phyloP scores from a whole-genome alignment of 2,797 vertebrate genomes.

The Gambusia yucatana region DNA sequence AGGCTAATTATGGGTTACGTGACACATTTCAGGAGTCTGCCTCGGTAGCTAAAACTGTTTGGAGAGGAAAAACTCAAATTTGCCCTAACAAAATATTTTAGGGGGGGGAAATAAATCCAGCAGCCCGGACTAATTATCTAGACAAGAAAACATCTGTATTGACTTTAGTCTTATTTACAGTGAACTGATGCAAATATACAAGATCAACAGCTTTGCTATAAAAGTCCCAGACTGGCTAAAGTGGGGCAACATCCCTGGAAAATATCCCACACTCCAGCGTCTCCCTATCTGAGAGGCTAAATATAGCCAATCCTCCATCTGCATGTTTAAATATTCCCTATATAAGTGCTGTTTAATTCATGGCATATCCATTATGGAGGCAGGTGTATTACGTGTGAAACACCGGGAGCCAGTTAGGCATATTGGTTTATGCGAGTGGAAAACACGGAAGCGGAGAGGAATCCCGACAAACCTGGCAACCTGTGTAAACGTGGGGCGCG shows the following conservation, averaged over 20 bases:
- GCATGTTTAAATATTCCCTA: conserved; percentile 77
- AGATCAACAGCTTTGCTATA: conserved; percentile 56
- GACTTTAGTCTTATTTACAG: conserved; percentile 66
- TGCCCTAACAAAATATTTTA: conserved; percentile 50
- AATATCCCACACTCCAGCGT: conserved; percentile 48
- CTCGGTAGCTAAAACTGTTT: conserved; percentile 57
- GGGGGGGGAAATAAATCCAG: conserved; percentile 13
- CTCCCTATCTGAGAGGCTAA: conserved; percentile 61
- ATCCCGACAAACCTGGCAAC: conserved; percentile 34
- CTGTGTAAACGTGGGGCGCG: conserved; percentile 1
- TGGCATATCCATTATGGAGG: conserved; percentile 63
- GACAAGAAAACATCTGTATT: conserved; percentile 66
- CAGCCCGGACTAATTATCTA: conserved; percentile 54
- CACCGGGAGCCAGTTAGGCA: conserved; percentile 8
- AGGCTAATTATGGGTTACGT: conserved; percentile 72
- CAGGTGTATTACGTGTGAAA: conserved; percentile 40
- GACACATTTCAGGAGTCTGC: conserved; percentile 64
- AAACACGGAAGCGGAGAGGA: not conserved
- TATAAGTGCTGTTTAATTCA: conserved; percentile 76
- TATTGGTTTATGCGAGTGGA: conserved; percentile 24
- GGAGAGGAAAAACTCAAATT: conserved; percentile 16
- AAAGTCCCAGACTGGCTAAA: conserved; percentile 36
- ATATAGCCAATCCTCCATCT: conserved; percentile 72
- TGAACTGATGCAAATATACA: conserved; percentile 57
- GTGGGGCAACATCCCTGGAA: conserved; percentile 43